Evolutionary conservation across 2,113 vertebrate genomes (phyloP), one percentile per base, ranked within the genome.

Genomic region (Myodes glareolus): DNA sequence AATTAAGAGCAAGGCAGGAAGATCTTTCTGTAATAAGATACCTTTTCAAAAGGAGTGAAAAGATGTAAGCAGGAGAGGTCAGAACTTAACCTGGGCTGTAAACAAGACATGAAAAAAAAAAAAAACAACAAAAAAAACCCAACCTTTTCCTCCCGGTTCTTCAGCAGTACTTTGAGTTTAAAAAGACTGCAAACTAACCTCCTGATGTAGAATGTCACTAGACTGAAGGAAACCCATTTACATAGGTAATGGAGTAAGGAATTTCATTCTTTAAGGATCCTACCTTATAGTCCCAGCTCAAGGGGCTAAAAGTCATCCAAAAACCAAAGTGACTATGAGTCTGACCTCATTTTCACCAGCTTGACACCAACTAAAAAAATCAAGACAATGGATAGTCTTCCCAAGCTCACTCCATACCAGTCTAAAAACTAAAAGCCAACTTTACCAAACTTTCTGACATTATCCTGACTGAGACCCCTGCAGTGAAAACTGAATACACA

Each of bases 251-350:
- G 55, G 4, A 88, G 52, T 75, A 77, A 19, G 55, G 87, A 92
- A 93, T 91, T 93, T 94, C 75, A 93, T 88, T 88, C 92, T 90
- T 85, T 92, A 96, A 95, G 67, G 68, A 77, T 77, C 89, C 95
- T 98, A 58, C 58, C 58, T 58, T 58, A 58, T 21, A 58, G 58
- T 21, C 42, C 90, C 45, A 68, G 91, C 96, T 94, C 96, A 97
- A 98, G 98, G 58, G 95, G 95, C 82, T 97, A 92, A 90, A 88
- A 97, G 97, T 94, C 96, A 97, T 31, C 91, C 92, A 97, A 96
- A 98, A 96, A 98, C 97, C 98, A 97, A 97, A 97, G 90, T 5
- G 95, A 97, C 94, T 96, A 94, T 96, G 94, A 97, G 94, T 97
- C 96, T 98, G 82, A 86, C 91, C 65, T 95, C 94, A 90, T 97